A percentile compares a stretch with the other conserved stretches of the same genome.
Conservation (phyloP, 2,113 vertebrate genomes). For the Nibea coibor region DNA sequence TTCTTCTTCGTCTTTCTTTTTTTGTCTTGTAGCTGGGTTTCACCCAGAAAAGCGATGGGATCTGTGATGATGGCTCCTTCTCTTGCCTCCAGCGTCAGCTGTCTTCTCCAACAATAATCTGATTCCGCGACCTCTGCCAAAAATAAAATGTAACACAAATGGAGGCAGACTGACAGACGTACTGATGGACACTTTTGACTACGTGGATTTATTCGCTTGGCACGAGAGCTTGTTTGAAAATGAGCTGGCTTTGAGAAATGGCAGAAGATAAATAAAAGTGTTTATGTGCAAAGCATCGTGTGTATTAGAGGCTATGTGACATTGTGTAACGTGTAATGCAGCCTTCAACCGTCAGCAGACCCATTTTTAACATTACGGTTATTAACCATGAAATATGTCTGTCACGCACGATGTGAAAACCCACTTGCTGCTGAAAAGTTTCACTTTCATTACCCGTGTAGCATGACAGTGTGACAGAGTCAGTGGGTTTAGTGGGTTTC, state of each 20-base stretch:
- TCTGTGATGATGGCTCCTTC: not conserved
- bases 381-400: not conserved
- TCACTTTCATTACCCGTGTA: conserved; percentile 2
- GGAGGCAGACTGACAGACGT: not conserved
- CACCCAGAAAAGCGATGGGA: not conserved
- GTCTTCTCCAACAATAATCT: conserved; percentile 36
- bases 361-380: too few species aligned
- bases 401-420: not conserved
- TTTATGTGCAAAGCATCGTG: not conserved
- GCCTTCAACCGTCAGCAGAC: not conserved
- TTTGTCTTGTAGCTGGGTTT: conserved; percentile 26
- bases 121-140: conserved; percentile 12
- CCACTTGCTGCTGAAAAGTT: not conserved
- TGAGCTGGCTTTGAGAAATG: not conserved
- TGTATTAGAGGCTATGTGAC: not conserved
- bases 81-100: conserved; percentile 22
- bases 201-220: not conserved
- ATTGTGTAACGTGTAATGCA: not conserved
- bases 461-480: conserved; percentile 32
- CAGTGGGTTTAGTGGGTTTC: conserved; percentile 39
- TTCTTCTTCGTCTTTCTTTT: too few species aligned
- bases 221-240: not conserved
- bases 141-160: conserved; percentile 38
- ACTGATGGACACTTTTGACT: conserved; percentile 7
- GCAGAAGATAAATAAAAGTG: not conserved